Evolutionary conservation across 2,888 invertebrate species (phyloP).

Genomic region (Andricus curvator): DNA sequence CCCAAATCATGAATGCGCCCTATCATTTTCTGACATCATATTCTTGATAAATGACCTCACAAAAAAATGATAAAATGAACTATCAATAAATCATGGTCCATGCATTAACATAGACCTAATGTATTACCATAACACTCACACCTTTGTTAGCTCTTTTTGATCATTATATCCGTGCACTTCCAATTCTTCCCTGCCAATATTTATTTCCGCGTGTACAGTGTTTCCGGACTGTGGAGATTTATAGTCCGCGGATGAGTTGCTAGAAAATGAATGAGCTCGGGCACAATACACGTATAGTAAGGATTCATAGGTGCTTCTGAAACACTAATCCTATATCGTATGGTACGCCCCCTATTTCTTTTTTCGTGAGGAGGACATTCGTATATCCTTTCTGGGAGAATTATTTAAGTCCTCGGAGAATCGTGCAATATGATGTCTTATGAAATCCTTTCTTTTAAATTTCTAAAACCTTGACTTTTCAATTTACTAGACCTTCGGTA

Average conservation of each 20-base stretch:
- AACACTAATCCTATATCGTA: constrained; percentile 5
- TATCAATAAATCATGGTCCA: neutral
- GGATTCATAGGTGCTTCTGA: constrained; percentile 29
- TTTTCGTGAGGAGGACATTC: neutral
- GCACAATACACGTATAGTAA: neutral
- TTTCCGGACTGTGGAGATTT: constrained; percentile 31
- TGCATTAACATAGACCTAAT: constrained; percentile 5
- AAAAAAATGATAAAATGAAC: neutral
- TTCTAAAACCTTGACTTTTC: no score
- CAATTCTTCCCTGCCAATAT: constrained; percentile 30
- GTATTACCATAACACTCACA: constrained; percentile 3
- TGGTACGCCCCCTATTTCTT: constrained; percentile 1
- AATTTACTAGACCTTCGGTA: no score
- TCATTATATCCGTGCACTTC: neutral
- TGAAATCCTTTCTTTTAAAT: no score
- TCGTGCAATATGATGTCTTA: neutral
- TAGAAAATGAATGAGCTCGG: constrained; percentile 15
- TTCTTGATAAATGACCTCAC: neutral
- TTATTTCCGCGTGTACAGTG: constrained; percentile 23
- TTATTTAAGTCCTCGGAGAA: neutral
- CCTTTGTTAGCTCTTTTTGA: constrained; percentile 23
- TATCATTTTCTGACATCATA: neutral
- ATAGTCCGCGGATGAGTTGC: constrained; percentile 30
- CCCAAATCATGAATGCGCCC: neutral
- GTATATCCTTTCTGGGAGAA: constrained; percentile 3